These are phyloP conservation scores for Corvus moneduloides DNA, from an alignment of 2,113 vertebrate genomes.

Conservation along the genomic window DNA sequence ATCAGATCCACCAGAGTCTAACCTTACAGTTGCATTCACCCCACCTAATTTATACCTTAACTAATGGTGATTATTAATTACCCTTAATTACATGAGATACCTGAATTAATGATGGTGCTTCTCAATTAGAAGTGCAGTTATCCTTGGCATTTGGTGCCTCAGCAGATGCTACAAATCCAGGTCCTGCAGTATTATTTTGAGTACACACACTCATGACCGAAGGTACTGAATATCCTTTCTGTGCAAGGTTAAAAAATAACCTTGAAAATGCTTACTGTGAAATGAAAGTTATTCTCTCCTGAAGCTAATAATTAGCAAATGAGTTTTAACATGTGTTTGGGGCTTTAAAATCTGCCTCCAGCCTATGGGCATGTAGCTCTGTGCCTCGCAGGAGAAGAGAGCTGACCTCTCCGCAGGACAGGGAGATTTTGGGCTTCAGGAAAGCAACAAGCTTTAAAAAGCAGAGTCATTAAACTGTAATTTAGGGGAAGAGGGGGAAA, in stretches of 20 bases:
- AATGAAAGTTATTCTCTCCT: background rate
- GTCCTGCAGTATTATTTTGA: background rate
- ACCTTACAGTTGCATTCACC: background rate
- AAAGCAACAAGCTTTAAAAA: background rate
- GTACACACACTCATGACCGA: background rate
- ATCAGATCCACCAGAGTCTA: background rate
- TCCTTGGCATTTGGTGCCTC: background rate
- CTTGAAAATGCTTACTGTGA: background rate
- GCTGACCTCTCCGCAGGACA: background rate
- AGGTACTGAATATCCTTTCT: background rate
- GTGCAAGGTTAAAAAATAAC: background rate
- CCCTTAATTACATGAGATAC: background rate
- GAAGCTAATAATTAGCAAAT: background rate
- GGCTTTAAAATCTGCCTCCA: background rate
- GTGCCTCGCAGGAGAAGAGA: background rate
- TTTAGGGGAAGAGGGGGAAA: background rate
- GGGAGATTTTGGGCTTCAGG: background rate
- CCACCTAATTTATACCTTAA: background rate
- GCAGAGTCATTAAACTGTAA: slow-evolving; percentile 25
- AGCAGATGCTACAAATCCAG: background rate
- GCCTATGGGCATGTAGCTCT: accelerated
- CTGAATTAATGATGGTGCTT: background rate
- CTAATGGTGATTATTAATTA: slow-evolving; percentile 6
- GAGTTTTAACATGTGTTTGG: background rate
- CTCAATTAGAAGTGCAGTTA: background rate